A percentile compares a stretch with the other conserved stretches of the same genome.
phyloP scores from a whole-genome alignment of 2,888 invertebrate species.

The Cyaniris semiargus region DNA sequence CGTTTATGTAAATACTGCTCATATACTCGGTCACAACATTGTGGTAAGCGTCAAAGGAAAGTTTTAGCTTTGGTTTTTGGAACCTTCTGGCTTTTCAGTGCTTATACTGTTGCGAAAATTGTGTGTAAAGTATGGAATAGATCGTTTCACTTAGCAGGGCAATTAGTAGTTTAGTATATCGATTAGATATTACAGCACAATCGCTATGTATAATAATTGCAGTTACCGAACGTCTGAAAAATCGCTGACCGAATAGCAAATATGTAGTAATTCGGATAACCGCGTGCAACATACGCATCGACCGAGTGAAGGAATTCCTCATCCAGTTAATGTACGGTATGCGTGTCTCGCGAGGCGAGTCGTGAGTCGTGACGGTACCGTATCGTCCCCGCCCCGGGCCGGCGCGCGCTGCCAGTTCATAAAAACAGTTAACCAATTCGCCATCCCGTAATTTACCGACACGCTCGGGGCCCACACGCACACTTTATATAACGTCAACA shows the following conservation, averaged over 20 bases:
- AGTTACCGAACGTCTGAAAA: too few relatives aligned
- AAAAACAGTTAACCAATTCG: slow-evolving; percentile 22
- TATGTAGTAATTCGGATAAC: neutral
- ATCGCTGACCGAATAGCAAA: neutral
- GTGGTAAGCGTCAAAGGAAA: too few relatives aligned
- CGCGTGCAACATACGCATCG: neutral
- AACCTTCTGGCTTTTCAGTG: too few relatives aligned
- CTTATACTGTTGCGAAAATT: too few relatives aligned
- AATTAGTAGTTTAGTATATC: too few relatives aligned
- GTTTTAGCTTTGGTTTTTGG: too few relatives aligned
- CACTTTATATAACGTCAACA: neutral
- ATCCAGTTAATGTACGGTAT: neutral
- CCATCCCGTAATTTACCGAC: slow-evolving; percentile 25
- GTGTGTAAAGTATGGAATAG: too few relatives aligned
- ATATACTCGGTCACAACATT: too few relatives aligned
- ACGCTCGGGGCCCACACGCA: neutral
- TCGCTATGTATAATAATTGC: too few relatives aligned
- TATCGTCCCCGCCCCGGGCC: neutral
- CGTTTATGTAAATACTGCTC: neutral
- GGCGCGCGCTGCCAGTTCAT: neutral
- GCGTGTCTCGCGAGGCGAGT: neutral
- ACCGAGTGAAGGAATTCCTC: neutral
- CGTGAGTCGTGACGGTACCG: neutral
- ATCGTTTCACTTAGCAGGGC: too few relatives aligned
- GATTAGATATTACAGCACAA: too few relatives aligned